Conservation (phyloP, 2,113 vertebrate genomes). For the Pipa parva region DNA sequence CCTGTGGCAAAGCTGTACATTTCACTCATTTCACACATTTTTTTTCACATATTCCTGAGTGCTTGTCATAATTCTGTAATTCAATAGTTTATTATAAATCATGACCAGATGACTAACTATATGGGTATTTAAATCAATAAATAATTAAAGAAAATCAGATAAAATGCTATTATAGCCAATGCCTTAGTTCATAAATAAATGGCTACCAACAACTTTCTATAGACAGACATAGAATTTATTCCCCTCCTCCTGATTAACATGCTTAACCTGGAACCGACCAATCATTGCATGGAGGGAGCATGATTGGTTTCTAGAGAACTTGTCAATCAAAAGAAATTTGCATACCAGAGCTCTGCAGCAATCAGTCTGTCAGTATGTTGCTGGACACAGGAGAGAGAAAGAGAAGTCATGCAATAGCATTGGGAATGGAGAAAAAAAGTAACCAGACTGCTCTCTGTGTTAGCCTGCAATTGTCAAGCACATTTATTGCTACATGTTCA, state of each 20-base stretch:
- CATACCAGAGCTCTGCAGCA: conserved; percentile 14
- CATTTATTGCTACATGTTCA: too few species aligned
- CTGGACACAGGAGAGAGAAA: conserved; percentile 9
- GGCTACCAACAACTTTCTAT: too few species aligned
- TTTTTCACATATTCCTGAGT: too few species aligned
- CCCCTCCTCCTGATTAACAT: conserved; percentile 16
- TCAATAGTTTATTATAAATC: too few species aligned
- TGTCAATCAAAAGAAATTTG: conserved; percentile 38
- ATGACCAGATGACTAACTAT: too few species aligned
- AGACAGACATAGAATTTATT: too few species aligned
- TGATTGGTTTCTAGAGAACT: background rate
- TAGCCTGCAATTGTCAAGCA: background rate
- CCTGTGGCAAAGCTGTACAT: background rate
- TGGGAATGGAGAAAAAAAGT: background rate
- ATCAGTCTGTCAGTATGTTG: conserved; percentile 17
- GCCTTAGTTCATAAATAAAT: too few species aligned
- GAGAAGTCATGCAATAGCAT: conserved; percentile 19
- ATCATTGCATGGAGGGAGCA: background rate
- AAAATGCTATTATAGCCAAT: too few species aligned
- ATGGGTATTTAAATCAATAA: too few species aligned
- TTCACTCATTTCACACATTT: background rate
- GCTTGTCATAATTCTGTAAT: too few species aligned
- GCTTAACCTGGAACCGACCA: background rate
- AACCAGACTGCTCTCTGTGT: background rate
- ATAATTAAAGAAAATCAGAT: too few species aligned